Conservation (phyloP, 2,888 invertebrate species). For the Esperia sulphurella region DNA sequence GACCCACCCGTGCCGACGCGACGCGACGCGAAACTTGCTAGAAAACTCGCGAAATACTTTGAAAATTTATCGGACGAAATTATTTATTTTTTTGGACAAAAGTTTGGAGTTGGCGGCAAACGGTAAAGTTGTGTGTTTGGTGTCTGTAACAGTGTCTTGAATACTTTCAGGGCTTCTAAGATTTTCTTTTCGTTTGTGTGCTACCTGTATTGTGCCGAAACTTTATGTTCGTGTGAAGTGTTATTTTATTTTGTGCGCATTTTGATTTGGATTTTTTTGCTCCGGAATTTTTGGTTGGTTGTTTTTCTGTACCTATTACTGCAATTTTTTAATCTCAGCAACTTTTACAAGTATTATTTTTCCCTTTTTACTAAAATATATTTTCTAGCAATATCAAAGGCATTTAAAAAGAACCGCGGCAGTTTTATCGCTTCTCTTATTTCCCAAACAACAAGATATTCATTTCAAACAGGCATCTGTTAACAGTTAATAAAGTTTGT, state of each 20-base stretch:
- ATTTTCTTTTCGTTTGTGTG: slow-evolving; percentile 61
- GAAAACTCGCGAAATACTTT: slow-evolving; percentile 41
- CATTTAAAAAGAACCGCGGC: too few species aligned
- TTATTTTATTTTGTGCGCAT: slow-evolving; percentile 69
- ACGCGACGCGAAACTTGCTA: slow-evolving; percentile 62
- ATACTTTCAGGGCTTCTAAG: slow-evolving; percentile 60
- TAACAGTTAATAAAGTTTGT: background rate
- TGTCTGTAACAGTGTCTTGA: slow-evolving; percentile 61
- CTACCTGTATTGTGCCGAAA: slow-evolving; percentile 51
- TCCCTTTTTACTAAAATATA: too few species aligned
- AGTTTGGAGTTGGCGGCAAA: slow-evolving; percentile 64
- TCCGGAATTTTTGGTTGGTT: slow-evolving; percentile 75
- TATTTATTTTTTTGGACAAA: slow-evolving; percentile 22
- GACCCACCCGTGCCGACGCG: slow-evolving; percentile 54
- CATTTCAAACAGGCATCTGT: too few species aligned
- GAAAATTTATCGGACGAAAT: slow-evolving; percentile 5
- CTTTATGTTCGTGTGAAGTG: slow-evolving; percentile 68
- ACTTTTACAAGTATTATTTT: too few species aligned
- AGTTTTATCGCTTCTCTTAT: too few species aligned
- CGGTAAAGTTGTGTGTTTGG: slow-evolving; percentile 73
- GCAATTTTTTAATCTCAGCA: too few species aligned
- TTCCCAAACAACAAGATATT: too few species aligned
- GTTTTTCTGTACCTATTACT: slow-evolving; percentile 37
- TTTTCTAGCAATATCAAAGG: too few species aligned
- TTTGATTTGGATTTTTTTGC: slow-evolving; percentile 75